A percentile compares a stretch with the other conserved stretches of the same genome.
phyloP scores from a whole-genome alignment of 2,888 invertebrate genomes.

The Sinodicranocentrus sp. region DNA sequence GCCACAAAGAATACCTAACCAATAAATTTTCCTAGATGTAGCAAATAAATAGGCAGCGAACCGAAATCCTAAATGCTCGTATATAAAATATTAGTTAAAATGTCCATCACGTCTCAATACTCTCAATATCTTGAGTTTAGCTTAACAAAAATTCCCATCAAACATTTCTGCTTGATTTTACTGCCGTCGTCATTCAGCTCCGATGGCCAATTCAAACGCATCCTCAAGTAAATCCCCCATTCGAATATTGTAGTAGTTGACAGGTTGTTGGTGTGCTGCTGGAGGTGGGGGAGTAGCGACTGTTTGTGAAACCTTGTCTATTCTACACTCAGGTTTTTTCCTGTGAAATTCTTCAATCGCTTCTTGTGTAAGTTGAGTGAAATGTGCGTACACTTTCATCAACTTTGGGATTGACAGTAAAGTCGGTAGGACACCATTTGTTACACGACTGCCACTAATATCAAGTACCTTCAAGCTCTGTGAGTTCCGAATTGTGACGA shows the following conservation, averaged over 20 bases:
- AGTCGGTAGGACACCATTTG: constrained; percentile 68
- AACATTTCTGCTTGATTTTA: too few relatives aligned
- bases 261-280: constrained; percentile 39
- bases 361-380: constrained; percentile 69
- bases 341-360: constrained; percentile 69
- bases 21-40: too few relatives aligned
- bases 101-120: too few relatives aligned
- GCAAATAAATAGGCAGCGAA: too few relatives aligned
- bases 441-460: constrained; percentile 70
- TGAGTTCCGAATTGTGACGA: constrained; percentile 63
- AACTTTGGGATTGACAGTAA: constrained; percentile 64
- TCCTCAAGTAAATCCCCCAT: constrained; percentile 14
- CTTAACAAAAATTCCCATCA: too few relatives aligned
- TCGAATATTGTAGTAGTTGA: constrained; percentile 23
- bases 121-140: too few relatives aligned
- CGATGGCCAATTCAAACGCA: constrained; percentile 29
- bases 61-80: constrained; percentile 14
- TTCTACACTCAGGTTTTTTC: constrained; percentile 63
- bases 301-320: constrained; percentile 65
- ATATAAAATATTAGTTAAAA: constrained; percentile 43
- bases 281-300: constrained; percentile 61
- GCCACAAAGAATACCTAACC: too few relatives aligned
- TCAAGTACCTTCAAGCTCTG: constrained; percentile 68
- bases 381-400: constrained; percentile 69
- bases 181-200: constrained; percentile 17